Base-by-base conservation (phyloP, 2,888 invertebrate genomes). In the Masnerella sp. region DNA sequence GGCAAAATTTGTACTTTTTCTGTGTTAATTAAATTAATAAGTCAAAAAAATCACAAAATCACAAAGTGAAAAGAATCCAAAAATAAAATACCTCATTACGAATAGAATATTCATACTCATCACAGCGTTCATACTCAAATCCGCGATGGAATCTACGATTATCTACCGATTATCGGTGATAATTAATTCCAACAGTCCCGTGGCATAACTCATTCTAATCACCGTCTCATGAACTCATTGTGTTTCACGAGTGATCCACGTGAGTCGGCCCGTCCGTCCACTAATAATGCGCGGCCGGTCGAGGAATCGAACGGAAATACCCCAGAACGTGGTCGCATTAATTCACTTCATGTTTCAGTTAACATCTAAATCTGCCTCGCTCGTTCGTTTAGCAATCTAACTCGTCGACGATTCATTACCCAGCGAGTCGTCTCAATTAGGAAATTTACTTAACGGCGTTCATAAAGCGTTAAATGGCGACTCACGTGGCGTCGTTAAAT, bases 261-360 rank as follows among this genome's bases (percentile, higher is more conserved):
- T 40, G 18, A 17, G 25, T 12, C 14, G 34, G 7, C 25, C n/a
- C 28, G 17, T 17, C 30, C 15, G 12, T 15, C n/a, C 5, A 2
- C 15, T 56, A 56, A 43, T 32, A 20, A 43, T 43, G 20, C 32
- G 32, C 32, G 12, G 18, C 30, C n/a, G n/a, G n/a, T n/a, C n/a
- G n/a, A n/a, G n/a, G n/a, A 42, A 54, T 42, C 30, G 40, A 58
- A 45, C 17, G 58, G 58, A 58, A 58, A 58, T 58, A 45, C 34
- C 32, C 58, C 22, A 45, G 58, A 58, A 58, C 45, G 58, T 36
- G 22, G 67, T 67, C 40, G 28, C 15, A 42, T 67, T 49, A 67
- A 67, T 67, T 58, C 18, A 34, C 18, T 58, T 40, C 49, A 25
- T 18, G 11, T 58, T 67, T 49, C 12, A 42, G 25, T 58, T 58